Percentiles rank a stretch among this genome's conserved stretches.
Evolutionary conservation across 2,888 invertebrate genomes (phyloP).

Genomic region (Pilophorus perplexus): DNA sequence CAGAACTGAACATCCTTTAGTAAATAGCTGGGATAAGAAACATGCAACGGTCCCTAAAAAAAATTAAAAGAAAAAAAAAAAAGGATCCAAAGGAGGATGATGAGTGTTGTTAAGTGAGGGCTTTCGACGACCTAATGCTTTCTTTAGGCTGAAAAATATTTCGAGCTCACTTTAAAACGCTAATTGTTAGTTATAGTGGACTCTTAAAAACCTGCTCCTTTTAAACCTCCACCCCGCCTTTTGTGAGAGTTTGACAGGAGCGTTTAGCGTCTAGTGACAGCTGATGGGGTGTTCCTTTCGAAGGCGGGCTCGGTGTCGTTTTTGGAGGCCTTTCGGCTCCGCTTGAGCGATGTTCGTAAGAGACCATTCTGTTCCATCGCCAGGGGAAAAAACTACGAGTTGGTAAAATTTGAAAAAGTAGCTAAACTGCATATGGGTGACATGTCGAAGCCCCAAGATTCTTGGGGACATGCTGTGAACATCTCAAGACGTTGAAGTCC

Average conservation of each 20-base stretch:
- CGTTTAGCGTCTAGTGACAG: constrained; percentile 34
- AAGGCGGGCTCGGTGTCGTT: too few species aligned
- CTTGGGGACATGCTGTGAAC: too few species aligned
- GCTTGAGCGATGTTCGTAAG: too few species aligned
- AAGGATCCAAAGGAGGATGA: constrained; percentile 14
- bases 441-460: too few species aligned
- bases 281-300: constrained; percentile 17
- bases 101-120: constrained; percentile 28
- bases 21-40: constrained; percentile 19
- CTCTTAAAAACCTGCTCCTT: constrained; percentile 33
- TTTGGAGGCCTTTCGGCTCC: too few species aligned
- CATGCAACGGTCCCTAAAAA: constrained; percentile 11
- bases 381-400: too few species aligned
- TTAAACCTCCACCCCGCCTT: background rate
- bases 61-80: background rate
- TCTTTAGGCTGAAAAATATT: constrained; percentile 34
- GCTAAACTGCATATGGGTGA: too few species aligned
- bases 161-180: constrained; percentile 39
- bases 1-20: constrained; percentile 7
- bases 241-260: constrained; percentile 33
- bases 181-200: constrained; percentile 39
- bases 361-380: too few species aligned
- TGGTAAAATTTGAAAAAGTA: too few species aligned
- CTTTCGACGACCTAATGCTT: constrained; percentile 37
- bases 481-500: too few species aligned